These are phyloP conservation scores for Poecilia latipinna DNA, from an alignment of 2,113 vertebrate genomes.

Conservation along the genomic window DNA sequence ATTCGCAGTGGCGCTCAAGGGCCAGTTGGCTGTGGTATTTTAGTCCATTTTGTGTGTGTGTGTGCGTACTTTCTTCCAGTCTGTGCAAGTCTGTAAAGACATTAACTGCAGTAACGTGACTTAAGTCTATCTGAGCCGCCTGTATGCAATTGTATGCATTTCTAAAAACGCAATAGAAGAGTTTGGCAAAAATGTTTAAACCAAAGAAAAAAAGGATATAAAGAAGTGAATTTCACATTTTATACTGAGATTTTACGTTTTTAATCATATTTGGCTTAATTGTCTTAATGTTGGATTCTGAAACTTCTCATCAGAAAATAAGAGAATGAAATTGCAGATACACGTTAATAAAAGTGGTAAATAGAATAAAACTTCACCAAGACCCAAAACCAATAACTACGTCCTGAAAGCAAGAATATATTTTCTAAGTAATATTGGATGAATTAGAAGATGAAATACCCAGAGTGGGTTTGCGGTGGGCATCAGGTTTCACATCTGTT, in stretches of 20 bases:
- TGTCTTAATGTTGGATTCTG: slow-evolving; percentile 16
- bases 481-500: slow-evolving; percentile 74
- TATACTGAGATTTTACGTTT: neutral
- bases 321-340: slow-evolving; percentile 34
- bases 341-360: neutral
- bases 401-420: slow-evolving; percentile 36
- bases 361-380: slow-evolving; percentile 19
- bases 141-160: neutral
- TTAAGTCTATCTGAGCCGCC: slow-evolving; percentile 7
- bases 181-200: neutral
- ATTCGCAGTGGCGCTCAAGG: slow-evolving; percentile 64
- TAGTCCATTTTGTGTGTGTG: slow-evolving; percentile 23
- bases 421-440: slow-evolving; percentile 53
- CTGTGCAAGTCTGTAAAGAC: slow-evolving; percentile 6
- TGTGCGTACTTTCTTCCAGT: slow-evolving; percentile 22
- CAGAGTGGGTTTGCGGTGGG: slow-evolving; percentile 55
- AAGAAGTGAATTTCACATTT: neutral
- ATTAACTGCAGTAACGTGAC: slow-evolving; percentile 30
- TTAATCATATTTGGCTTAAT: neutral
- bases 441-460: slow-evolving; percentile 50
- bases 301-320: slow-evolving; percentile 28
- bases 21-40: slow-evolving; percentile 59
- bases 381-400: slow-evolving; percentile 45
- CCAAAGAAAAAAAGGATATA: neutral
- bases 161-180: neutral